A percentile compares a stretch with the other conserved stretches of the same genome.
phyloP scores from a whole-genome alignment of 2,113 vertebrate genomes.

The Oreamnos americanus region DNA sequence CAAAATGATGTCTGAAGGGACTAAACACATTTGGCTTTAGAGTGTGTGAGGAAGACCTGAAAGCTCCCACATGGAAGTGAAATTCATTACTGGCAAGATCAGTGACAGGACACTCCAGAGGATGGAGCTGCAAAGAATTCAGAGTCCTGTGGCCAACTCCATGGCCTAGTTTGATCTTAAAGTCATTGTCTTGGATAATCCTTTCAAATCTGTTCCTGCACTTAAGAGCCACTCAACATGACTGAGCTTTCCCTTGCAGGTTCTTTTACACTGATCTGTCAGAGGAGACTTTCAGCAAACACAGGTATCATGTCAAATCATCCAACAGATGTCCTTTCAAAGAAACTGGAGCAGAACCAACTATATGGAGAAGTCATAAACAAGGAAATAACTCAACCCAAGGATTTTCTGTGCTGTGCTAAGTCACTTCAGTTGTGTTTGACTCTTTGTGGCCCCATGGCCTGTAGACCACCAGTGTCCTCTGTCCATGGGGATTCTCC shows the following conservation, averaged over 20 bases:
- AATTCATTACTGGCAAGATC: conserved; percentile 25
- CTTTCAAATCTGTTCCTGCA: conserved; percentile 42
- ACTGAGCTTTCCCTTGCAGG: neutral
- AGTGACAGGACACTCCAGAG: neutral
- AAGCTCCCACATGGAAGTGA: conserved; percentile 21
- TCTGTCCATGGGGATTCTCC: neutral
- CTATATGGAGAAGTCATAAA: conserved; percentile 39
- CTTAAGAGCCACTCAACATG: conserved; percentile 22
- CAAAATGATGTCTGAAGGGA: neutral
- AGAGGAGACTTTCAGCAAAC: conserved; percentile 38
- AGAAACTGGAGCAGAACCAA: conserved; percentile 26
- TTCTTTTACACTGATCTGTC: neutral
- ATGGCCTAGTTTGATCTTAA: conserved; percentile 10
- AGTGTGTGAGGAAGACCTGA: neutral
- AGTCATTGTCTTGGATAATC: conserved; percentile 32
- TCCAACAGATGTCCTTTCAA: conserved; percentile 51
- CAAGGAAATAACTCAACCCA: neutral
- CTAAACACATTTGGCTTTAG: neutral
- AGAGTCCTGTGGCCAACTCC: neutral
- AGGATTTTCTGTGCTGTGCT: neutral
- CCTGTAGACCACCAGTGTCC: neutral
- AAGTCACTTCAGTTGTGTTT: neutral
- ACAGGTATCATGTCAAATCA: conserved; percentile 24
- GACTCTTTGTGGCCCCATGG: neutral
- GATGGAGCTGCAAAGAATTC: neutral